A percentile compares a stretch with the other conserved stretches of the same genome.
Conservation (phyloP, 2,888 invertebrate species). For the Lathronympha strigana region DNA sequence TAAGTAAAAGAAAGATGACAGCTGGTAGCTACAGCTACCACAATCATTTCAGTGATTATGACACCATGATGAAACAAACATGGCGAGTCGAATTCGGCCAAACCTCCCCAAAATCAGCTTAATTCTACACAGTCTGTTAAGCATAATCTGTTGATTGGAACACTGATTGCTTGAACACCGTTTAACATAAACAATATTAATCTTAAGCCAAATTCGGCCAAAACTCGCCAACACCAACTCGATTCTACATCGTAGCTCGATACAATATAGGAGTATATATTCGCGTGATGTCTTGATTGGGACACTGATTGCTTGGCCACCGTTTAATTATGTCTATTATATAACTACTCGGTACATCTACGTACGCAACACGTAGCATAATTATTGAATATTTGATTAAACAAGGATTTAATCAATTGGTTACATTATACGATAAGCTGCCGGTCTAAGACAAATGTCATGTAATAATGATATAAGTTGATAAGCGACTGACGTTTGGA, state of each 20-base stretch:
- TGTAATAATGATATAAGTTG: too few species aligned
- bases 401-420: not conserved
- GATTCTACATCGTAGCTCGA: not conserved
- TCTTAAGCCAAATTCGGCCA: not conserved
- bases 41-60: too few species aligned
- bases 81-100: not conserved
- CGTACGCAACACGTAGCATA: not conserved
- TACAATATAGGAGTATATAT: not conserved
- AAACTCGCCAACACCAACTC: not conserved
- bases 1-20: too few species aligned
- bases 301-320: slow-evolving; percentile 28
- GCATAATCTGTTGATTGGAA: too few species aligned
- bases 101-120: not conserved
- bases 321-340: slow-evolving; percentile 24
- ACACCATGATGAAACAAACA: too few species aligned
- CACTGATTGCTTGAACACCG: too few species aligned
- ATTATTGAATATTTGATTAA: slow-evolving; percentile 7
- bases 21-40: too few species aligned
- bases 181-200: too few species aligned
- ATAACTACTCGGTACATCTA: not conserved
- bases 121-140: too few species aligned
- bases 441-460: too few species aligned
- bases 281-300: slow-evolving; percentile 29
- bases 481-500: too few species aligned
- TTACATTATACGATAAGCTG: too few species aligned